Base-by-base conservation (phyloP, 92 coral and sea anemone genomes). In the Parazoanthus swiftii region DNA sequence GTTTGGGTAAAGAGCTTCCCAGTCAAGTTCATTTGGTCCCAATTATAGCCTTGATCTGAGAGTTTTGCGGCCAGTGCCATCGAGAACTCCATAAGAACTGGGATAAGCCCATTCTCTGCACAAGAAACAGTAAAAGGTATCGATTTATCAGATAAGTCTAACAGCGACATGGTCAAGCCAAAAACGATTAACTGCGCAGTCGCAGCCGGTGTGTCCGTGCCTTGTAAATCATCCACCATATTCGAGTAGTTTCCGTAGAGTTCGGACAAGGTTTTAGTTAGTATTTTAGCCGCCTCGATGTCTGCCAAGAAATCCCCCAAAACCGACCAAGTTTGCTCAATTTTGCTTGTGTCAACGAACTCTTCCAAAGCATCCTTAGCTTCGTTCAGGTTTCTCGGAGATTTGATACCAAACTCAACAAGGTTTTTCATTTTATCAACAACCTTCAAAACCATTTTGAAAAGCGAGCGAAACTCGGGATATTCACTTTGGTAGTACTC, bases 1-100 rank as follows among this genome's bases (percentile, higher is more conserved):
- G 79, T 84, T 48, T 84, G 87, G 15, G 87, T 84, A 23, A 84
- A 84, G 21, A 84, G 87, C 44, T 73, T 72, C n/a, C 87, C 87
- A 20, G 66, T 25, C 48, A 84, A n/a, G 7, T 72, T 51, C 87
- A 84, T 84, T 7, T 84, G 15, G 29, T 26, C 79, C 77, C 77
- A 84, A 33, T 84, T 26, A 20, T 71, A 74, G 6, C 87, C 87
- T 84, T 84, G 87, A 36, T 84, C 87, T 5, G 87, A 84, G 23
- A 84, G 48, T 25, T 46, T 84, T 8, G 87, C 87, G 15, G 87
- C 78, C 11, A 84, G 13, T 25, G 87, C 87, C 87, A 84, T 84
- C 6, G 54, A 44, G n/a, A 84, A 71, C 65, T 84, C 87, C 39
- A 44, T 44, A 21, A 84, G 87, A 20, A 72, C 87, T 4, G 87